Conservation (phyloP, 1,140 invertebrate genomes). For the Nylanderia fulva region DNA sequence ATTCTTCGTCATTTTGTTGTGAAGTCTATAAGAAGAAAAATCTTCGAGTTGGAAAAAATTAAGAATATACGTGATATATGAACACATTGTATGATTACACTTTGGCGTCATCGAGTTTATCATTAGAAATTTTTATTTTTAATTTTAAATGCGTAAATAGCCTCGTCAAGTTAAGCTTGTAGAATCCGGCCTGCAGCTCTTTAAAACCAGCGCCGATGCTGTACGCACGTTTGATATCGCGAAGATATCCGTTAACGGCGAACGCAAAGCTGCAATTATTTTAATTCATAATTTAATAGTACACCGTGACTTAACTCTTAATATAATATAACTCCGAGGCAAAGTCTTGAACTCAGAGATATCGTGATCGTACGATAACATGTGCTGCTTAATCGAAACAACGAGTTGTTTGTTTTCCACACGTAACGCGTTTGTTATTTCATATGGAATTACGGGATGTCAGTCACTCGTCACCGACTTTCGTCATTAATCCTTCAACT, state of each 20-base stretch:
- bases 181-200: slow-evolving; percentile 40
- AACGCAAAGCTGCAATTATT: slow-evolving; percentile 55
- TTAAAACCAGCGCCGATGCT: slow-evolving; percentile 7
- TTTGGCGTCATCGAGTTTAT: slow-evolving; percentile 1
- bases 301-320: slow-evolving; percentile 31
- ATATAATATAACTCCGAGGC: slow-evolving; percentile 46
- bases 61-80: background rate
- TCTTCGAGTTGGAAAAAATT: too few relatives aligned
- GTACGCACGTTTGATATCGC: background rate
- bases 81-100: background rate
- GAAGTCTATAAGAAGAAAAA: background rate
- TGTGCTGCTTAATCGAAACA: slow-evolving; percentile 47
- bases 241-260: slow-evolving; percentile 37
- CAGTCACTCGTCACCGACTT: slow-evolving; percentile 61
- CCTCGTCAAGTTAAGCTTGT: slow-evolving; percentile 9
- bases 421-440: slow-evolving; percentile 51
- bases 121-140: slow-evolving; percentile 10
- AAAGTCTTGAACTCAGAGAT: slow-evolving; percentile 38
- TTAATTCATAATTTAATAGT: slow-evolving; percentile 56
- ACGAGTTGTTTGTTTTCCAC: slow-evolving; percentile 54
- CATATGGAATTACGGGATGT: slow-evolving; percentile 64
- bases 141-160: slow-evolving; percentile 20
- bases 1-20: background rate
- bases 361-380: slow-evolving; percentile 49
- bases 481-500: slow-evolving; percentile 66